Evolutionary conservation across 2,113 vertebrate species (phyloP).

Genomic region (Rafetus swinhoei): DNA sequence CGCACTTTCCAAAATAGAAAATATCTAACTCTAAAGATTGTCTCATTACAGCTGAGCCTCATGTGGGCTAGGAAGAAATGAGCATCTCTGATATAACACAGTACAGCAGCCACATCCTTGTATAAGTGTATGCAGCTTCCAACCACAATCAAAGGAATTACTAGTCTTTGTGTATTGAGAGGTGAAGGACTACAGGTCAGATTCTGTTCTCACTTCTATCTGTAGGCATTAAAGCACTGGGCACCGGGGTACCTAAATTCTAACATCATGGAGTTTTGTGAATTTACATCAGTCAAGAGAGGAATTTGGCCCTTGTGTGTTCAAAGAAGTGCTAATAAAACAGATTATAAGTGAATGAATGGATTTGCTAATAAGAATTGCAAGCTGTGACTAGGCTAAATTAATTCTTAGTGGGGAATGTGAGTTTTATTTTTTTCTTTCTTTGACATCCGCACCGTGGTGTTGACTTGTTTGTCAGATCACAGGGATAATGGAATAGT

Average conservation of each 20-base stretch:
- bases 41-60: background rate
- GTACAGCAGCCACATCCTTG: background rate
- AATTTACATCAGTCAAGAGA: background rate
- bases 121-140: background rate
- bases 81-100: background rate
- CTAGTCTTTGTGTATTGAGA: background rate
- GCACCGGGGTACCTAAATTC: background rate
- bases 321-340: background rate
- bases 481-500: background rate
- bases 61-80: background rate
- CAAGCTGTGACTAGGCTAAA: background rate
- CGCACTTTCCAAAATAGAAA: background rate
- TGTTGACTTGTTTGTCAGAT: background rate
- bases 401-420: background rate
- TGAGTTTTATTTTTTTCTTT: background rate
- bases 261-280: background rate
- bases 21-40: background rate
- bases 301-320: background rate
- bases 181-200: background rate
- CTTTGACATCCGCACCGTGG: background rate
- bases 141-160: background rate
- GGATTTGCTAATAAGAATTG: background rate
- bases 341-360: background rate
- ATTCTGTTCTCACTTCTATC: background rate
- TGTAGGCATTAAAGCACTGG: background rate